Base-by-base conservation (phyloP, 92 coral and sea anemone genomes). In the Chrysogorgia sp. region DNA sequence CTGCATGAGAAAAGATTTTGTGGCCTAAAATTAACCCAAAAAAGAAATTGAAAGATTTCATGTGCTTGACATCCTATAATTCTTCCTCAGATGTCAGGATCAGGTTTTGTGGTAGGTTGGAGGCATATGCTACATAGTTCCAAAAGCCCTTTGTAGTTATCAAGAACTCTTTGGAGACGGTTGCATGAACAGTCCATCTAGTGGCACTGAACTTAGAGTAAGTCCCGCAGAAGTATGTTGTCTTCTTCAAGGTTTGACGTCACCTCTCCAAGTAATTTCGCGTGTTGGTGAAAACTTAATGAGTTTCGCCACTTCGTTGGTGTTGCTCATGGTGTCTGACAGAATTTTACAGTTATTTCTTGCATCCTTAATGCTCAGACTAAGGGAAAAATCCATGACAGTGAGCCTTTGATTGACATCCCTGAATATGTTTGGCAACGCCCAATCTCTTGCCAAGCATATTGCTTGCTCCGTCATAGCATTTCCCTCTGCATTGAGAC, bases 141-240 rank as follows among this genome's bases (percentile, higher is more conserved):
- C 35, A 75, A 20, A n/a, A 87, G 77, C 47, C 71, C 82, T 45
- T 68, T 45, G 41, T 86, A 81, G 33, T 81, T 81, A 3, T 86
- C 71, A 14, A 86, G 58, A 34, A 86, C 58, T 40, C 86, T 32
- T 81, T 86, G 79, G 62, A 86, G 64, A 37, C 83, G 75, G 14
- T 53, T 76, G 86, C 89, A 1, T 75, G 67, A 23, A 86, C 85
- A 10, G 90, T 86, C 90, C 90, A 86, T 19, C 86, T 72, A n/a
- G 83, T 86, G 37, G 86, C 83, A 74, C 86, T 74, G 49, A 86
- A 76, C 56, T 85, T 85, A 7, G 82, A 58, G 26, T 1, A 30
- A 30, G 30, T 58, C 2, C 10, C 32, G 7, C 24, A 19, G 19
- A 2, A 20, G 12, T 1, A 12, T 4, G 41, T 68, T 70, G 3